Evolutionary conservation across 37 sponge, comb jelly and placozoan genomes (phyloP), one percentile per base, ranked within the genome.

Genomic region (Spongilla lacustris): DNA sequence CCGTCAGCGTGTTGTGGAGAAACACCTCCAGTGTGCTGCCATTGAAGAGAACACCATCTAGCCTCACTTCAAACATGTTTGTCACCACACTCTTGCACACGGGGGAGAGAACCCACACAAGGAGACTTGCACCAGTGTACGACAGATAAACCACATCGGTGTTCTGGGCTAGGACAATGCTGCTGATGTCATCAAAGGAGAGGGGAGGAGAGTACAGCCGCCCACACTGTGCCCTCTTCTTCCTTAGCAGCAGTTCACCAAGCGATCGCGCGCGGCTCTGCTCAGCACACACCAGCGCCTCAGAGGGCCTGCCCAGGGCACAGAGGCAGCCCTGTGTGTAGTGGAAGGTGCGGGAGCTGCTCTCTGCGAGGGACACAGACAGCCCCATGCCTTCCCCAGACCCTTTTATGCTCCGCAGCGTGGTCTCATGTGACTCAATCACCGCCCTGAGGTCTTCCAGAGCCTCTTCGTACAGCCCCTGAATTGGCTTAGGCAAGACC

Each of bases 361-460:
- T 86, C 69, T 94, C 91, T 67, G 85, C 90, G 34, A 94, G 83
- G 17, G 94, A 90, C 23, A 94, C 81, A 27, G 91, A 84, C 34
- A 93, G 81, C 14, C 29, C 88, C 0, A 92, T 77, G 0, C 89
- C 92, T n/a, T 83, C 67, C 5, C 72, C 22, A 2, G 92, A 92
- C 13, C 92, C 92, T 68, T 87, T 92, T 35, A 92, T 88, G 82
- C 77, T 81, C 49, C 76, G 68, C 26, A 88, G 76, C 1, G 89
- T 80, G 66, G 74, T 79, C 33, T 92, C 89, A 72, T 92, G 88
- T 26, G 68, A 68, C 14, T 81, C 17, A 1, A 88, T 71, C 21
- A 85, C 92, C 48, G 49, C 27, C 22, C 28, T 27, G 11, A 92
- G 77, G 67, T 92, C 92, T 11, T 82, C 70, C 24, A 34, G 78